Base-by-base conservation (phyloP, 2,888 invertebrate species). In the Laothoe populi region DNA sequence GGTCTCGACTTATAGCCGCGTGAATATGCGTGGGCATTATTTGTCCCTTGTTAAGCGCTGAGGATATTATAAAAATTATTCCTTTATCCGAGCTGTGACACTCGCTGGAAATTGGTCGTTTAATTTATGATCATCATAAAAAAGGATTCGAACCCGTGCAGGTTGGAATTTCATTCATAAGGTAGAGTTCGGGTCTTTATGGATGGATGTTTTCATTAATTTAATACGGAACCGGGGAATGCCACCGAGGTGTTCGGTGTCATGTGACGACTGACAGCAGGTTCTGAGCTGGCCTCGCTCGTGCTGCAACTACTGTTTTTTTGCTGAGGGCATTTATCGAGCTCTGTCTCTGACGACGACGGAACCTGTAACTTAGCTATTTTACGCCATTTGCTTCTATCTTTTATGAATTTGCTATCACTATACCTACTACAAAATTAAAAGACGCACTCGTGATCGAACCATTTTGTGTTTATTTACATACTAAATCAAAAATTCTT, bases 131-230 rank as follows among this genome's bases (percentile, higher is more conserved):
- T 83, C 74, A 82, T 84, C 89, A 91, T 92, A 90, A 92, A 92
- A 92, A 92, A 91, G 90, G 91, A 90, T 87, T 87, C 87, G 84
- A 87, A 82, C 79, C 87, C 86, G 88, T 83, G 80, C 88, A 83
- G 86, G 86, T 84, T 88, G 92, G 92, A 87, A 90, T 92, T 91
- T 91, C 94, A 93, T 94, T 93, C 94, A 94, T 92, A 92, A 92
- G 82, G 90, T 87, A 87, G 91, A 92, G 93, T 92, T 92, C 80
- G 90, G 88, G 87, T 90, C 91, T 91, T 90, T 90, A 90, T 91
- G 88, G 87, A 86, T 88, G 88, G 85, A 92, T 92, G 91, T 92
- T 92, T 92, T 92, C 91, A 92, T 92, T 92, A 92, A 91, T 92
- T 92, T 90, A 90, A 87, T 84, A 78, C 78, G 82, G 86, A 85